Evolutionary conservation across 1,140 invertebrate genomes (phyloP).

Genomic region (Drosophila mayri): DNA sequence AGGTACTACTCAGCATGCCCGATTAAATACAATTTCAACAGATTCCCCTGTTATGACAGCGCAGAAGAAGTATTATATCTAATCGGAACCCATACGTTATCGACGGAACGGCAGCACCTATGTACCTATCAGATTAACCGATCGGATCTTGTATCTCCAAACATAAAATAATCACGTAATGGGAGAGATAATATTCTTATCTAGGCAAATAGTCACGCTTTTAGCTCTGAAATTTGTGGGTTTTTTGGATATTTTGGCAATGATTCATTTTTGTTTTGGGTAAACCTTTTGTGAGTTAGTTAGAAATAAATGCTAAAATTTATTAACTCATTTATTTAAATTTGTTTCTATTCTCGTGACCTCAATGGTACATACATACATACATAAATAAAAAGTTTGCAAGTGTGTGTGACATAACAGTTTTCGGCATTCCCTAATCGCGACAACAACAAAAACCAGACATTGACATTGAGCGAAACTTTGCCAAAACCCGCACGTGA

Average conservation of each 20-base stretch:
- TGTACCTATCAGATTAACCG: slow-evolving; percentile 24
- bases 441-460: slow-evolving; percentile 23
- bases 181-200: neutral
- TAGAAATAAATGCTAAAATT: no score
- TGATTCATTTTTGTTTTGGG: neutral
- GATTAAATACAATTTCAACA: slow-evolving; percentile 36
- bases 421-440: slow-evolving; percentile 44
- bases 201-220: neutral
- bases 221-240: neutral
- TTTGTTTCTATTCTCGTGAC: neutral
- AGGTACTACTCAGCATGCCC: slow-evolving; percentile 2
- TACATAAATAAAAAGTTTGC: neutral
- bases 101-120: slow-evolving; percentile 8
- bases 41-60: slow-evolving; percentile 31
- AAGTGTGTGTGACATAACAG: slow-evolving; percentile 31
- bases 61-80: slow-evolving; percentile 15
- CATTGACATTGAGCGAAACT: slow-evolving; percentile 73
- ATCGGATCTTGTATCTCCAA: slow-evolving; percentile 7
- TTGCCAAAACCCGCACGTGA: slow-evolving; percentile 65
- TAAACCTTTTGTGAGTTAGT: neutral
- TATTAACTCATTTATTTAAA: neutral
- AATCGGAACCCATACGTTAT: slow-evolving; percentile 13
- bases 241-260: neutral
- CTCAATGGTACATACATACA: neutral
- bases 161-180: slow-evolving; percentile 29